Evolutionary conservation across 2,888 invertebrate species (phyloP).

Genomic region (Sinelater perroti): DNA sequence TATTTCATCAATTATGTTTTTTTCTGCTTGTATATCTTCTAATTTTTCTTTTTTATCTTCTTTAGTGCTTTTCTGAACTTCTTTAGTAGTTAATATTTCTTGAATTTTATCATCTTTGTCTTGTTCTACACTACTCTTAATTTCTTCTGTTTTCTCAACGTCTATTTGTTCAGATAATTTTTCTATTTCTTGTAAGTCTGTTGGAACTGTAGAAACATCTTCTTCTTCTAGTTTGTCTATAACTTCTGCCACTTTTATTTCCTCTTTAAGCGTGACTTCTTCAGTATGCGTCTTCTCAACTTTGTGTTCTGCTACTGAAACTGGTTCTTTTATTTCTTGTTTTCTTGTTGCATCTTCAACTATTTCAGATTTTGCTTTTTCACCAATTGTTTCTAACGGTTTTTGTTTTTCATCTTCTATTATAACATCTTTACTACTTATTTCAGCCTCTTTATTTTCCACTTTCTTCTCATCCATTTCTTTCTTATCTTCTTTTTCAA

Average conservation of each 20-base stretch:
- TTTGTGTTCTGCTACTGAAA: neutral
- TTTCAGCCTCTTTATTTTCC: neutral
- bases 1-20: neutral
- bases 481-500: neutral
- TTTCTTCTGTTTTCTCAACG: too few species aligned
- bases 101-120: neutral
- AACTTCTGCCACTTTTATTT: neutral
- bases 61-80: neutral
- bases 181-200: neutral
- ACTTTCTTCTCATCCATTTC: constrained; percentile 5
- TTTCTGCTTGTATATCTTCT: neutral
- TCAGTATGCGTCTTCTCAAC: neutral
- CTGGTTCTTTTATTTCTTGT: neutral
- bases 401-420: too few species aligned
- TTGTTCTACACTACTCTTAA: neutral
- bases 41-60: neutral
- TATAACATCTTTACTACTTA: neutral
- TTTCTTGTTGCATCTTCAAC: neutral
- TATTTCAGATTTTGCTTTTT: neutral
- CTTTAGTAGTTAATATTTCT: neutral
- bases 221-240: neutral
- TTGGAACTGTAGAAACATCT: neutral
- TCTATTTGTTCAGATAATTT: neutral
- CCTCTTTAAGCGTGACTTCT: too few species aligned
- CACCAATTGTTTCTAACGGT: too few species aligned